Evolutionary conservation across 2,113 vertebrate species (phyloP).

Genomic region (Pelecanoides urinatrix): DNA sequence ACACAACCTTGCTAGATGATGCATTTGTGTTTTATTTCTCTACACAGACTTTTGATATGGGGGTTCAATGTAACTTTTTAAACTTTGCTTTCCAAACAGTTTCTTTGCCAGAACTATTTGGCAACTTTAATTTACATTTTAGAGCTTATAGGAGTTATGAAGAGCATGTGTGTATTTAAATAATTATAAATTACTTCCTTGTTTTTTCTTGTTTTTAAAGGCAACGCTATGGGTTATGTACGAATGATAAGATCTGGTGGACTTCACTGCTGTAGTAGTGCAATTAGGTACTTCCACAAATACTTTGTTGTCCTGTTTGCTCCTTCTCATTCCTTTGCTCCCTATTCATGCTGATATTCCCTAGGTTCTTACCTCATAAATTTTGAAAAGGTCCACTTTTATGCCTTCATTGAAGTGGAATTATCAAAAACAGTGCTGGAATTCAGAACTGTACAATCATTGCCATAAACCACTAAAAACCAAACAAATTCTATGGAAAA

Average conservation of each 20-base stretch:
- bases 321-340: not conserved
- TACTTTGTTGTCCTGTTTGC: not conserved
- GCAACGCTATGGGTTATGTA: constrained; percentile 98
- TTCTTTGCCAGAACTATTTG: not conserved
- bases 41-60: not conserved
- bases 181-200: not conserved
- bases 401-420: not conserved
- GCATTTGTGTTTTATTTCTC: not conserved
- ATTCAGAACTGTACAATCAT: not conserved
- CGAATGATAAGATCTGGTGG: constrained; percentile 98
- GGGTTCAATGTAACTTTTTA: not conserved
- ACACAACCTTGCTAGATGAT: not conserved
- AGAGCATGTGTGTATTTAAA: not conserved
- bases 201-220: constrained; percentile 69
- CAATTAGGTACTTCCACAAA: constrained; percentile 85
- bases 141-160: not conserved
- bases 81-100: not conserved
- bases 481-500: not conserved
- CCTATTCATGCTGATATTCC: not conserved
- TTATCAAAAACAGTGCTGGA: not conserved
- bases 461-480: not conserved
- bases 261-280: constrained; percentile 97
- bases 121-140: not conserved
- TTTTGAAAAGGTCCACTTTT: not conserved
- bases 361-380: not conserved